Evolutionary conservation across 2,888 invertebrate species (phyloP), one percentile per base, ranked within the genome.

Genomic region (Limnephilus marmoratus): DNA sequence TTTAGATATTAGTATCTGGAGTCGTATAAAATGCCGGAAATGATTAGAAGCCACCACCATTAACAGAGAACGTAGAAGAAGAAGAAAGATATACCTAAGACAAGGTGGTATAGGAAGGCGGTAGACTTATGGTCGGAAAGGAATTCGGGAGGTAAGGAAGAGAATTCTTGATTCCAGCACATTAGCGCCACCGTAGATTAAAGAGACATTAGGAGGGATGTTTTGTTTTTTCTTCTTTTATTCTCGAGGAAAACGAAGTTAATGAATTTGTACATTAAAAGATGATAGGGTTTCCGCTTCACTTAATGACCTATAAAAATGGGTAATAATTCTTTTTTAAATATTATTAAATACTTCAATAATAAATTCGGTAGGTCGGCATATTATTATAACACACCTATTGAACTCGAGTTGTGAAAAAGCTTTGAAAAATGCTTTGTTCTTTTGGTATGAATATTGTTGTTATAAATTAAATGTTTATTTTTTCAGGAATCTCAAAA

Each of bases 121-220:
- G 86, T 45, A 86, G 86, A 86, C 86, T 86, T 86, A 86, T 86
- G 86, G 86, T 86, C 45, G 29, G 29, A n/a, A n/a, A 86, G 45
- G 86, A 86, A 86, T 86, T 37, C 29, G 24, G 41, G 86, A 68
- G 68, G 68, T 45, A 45, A 45, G 86, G 86, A 45, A 45, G 86
- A 49, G 45, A 45, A 45, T 37, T 86, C 86, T 45, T 45, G 86
- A 86, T 86, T 86, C 86, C 86, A 45, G 49, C n/a, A 86, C 86
- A 86, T 86, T 86, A 86, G 86, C 86, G 86, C 37, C 49, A 29
- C 45, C 45, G 49, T 86, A 86, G 86, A 86, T 86, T 86, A 86
- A 45, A 86, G 86, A 49, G 86, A 86, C 86, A 86, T 86, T 86
- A 86, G 41, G 86, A 45, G 49, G 86, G 41, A 45, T 86, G 86